Conservation (phyloP, 2,113 vertebrate genomes). For the Chamaetylas fuelleborni region DNA sequence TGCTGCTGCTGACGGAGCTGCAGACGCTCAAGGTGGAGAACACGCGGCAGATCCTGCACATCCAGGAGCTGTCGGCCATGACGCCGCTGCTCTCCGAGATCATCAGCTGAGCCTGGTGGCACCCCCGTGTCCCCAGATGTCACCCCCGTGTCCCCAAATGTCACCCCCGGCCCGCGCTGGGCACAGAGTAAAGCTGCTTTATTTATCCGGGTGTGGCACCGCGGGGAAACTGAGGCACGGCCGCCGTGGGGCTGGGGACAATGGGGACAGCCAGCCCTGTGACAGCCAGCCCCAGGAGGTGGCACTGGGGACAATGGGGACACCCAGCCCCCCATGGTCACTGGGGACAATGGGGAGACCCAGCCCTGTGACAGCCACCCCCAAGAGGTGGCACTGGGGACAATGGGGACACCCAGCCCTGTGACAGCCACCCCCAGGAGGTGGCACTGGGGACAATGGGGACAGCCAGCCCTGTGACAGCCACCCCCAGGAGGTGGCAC, state of each 20-base stretch:
- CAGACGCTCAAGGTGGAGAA: slow-evolving; percentile 62
- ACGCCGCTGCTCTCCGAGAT: slow-evolving; percentile 73
- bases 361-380: too few relatives aligned
- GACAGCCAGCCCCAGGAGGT: background rate
- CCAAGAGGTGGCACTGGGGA: background rate
- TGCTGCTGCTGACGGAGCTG: slow-evolving; percentile 70
- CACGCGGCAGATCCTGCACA: slow-evolving; percentile 64
- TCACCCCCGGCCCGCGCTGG: background rate
- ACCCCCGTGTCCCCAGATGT: too few relatives aligned
- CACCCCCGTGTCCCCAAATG: background rate
- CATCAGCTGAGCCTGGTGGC: slow-evolving; percentile 53
- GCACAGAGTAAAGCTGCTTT: slow-evolving; percentile 48
- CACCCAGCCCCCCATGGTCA: background rate
- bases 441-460: too few relatives aligned
- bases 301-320: background rate
- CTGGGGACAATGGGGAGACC: background rate
- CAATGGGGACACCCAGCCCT: background rate
- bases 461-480: too few relatives aligned
- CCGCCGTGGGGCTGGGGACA: background rate
- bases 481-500: too few relatives aligned
- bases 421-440: too few relatives aligned
- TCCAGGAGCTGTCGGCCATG: slow-evolving; percentile 61
- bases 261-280: background rate
- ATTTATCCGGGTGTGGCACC: background rate
- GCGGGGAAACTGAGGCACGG: background rate